Percentiles rank a stretch among this genome's conserved stretches.
Evolutionary conservation across 2,888 invertebrate species (phyloP).

Genomic region (Tiliacea citrago): DNA sequence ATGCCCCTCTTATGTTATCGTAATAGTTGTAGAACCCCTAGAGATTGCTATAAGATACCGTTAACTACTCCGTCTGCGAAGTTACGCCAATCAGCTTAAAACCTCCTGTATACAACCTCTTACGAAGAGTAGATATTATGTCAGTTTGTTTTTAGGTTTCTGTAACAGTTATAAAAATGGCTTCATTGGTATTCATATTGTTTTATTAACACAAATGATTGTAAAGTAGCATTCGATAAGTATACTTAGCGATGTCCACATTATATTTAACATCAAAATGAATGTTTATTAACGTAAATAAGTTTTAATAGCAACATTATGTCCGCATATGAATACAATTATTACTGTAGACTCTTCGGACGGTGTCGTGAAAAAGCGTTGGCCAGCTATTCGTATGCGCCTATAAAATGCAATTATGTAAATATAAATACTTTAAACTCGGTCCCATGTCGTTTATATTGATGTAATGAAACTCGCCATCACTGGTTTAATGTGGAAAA

Average conservation of each 20-base stretch:
- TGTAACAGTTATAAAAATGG: background rate
- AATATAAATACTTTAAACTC: constrained; percentile 64
- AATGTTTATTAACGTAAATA: constrained; percentile 69
- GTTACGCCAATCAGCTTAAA: background rate
- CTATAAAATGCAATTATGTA: constrained; percentile 65
- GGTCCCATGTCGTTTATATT: constrained; percentile 56
- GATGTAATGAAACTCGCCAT: constrained; percentile 60
- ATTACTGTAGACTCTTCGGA: constrained; percentile 17
- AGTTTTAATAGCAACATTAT: constrained; percentile 47
- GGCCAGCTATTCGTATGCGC: constrained; percentile 36
- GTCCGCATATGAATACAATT: constrained; percentile 36
- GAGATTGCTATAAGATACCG: background rate
- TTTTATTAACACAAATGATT: constrained; percentile 2
- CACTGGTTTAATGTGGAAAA: constrained; percentile 50
- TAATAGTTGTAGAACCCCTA: background rate
- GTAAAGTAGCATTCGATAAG: background rate
- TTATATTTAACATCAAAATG: constrained; percentile 55
- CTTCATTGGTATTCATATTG: constrained; percentile 4
- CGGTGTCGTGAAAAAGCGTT: constrained; percentile 37
- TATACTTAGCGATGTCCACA: constrained; percentile 25
- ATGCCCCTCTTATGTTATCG: background rate
- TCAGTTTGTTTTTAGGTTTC: background rate
- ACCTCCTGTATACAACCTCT: background rate
- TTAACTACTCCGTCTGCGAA: background rate
- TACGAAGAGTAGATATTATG: too few relatives aligned